These are phyloP conservation scores for Umimayanthus chanpuru DNA, from an alignment of 92 coral and sea anemone genomes.

Conservation along the genomic window DNA sequence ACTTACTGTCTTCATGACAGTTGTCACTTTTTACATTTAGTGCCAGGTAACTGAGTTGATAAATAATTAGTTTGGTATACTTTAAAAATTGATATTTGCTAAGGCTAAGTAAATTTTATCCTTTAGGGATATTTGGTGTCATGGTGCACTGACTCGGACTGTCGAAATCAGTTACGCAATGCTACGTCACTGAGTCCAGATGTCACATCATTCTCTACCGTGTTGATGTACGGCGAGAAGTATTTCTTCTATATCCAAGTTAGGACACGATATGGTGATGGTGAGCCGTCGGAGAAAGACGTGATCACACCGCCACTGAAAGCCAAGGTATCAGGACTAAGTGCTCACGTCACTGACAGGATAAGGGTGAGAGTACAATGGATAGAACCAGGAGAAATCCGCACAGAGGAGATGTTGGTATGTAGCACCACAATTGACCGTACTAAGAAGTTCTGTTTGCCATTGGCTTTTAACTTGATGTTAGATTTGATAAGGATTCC, in stretches of 20 bases:
- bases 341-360: not conserved
- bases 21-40: too few species aligned
- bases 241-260: constrained; percentile 21
- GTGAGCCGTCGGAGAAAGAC: not conserved
- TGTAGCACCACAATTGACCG: not conserved
- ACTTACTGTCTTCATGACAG: too few species aligned
- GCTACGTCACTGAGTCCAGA: not conserved
- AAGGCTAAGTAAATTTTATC: not conserved
- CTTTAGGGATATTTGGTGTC: constrained; percentile 31
- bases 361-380: constrained; percentile 1
- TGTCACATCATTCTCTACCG: not conserved
- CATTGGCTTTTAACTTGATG: too few species aligned
- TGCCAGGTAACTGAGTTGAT: too few species aligned
- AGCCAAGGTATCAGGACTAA: constrained; percentile 10
- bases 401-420: constrained; percentile 5
- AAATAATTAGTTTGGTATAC: too few species aligned
- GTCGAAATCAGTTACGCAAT: not conserved
- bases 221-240: constrained; percentile 24
- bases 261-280: constrained; percentile 21
- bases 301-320: not conserved
- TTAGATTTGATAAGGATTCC: too few species aligned
- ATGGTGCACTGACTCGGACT: constrained; percentile 17
- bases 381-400: not conserved
- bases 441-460: not conserved
- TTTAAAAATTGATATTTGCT: too few species aligned